Percentiles rank a stretch among this genome's conserved stretches.
Evolutionary conservation across 1,140 invertebrate genomes (phyloP).

Genomic region (Macrocentrus cingulum): DNA sequence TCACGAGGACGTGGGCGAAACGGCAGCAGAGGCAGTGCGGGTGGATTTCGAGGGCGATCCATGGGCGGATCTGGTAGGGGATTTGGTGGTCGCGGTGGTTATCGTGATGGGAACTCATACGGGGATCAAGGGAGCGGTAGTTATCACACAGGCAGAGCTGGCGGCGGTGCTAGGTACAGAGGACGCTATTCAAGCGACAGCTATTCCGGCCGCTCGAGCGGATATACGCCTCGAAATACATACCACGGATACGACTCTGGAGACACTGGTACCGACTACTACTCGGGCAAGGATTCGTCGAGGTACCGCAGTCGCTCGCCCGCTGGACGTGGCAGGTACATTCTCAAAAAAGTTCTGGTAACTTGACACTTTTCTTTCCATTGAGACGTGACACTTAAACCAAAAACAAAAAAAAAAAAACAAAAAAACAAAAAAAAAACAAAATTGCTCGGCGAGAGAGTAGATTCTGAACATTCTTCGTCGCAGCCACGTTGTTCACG

Average conservation of each 20-base stretch:
- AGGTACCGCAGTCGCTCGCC: slow-evolving; percentile 62
- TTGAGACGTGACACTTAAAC: no score
- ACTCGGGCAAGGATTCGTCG: slow-evolving; percentile 54
- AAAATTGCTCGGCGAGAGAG: no score
- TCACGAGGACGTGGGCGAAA: slow-evolving; percentile 70
- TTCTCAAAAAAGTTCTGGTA: slow-evolving; percentile 33
- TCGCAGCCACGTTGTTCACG: no score
- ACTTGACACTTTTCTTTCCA: not conserved
- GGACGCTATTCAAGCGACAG: slow-evolving; percentile 35
- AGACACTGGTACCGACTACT: slow-evolving; percentile 49
- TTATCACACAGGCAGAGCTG: slow-evolving; percentile 55
- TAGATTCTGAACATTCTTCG: no score
- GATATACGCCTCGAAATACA: slow-evolving; percentile 51
- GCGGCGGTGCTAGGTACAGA: slow-evolving; percentile 50
- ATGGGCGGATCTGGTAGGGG: slow-evolving; percentile 58
- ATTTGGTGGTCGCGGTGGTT: slow-evolving; percentile 44
- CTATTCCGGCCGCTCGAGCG: slow-evolving; percentile 33
- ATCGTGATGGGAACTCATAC: slow-evolving; percentile 56
- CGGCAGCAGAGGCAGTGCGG: slow-evolving; percentile 57
- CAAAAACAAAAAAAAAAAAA: no score
- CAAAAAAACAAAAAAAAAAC: no score
- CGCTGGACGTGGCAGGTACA: slow-evolving; percentile 60
- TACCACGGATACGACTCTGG: slow-evolving; percentile 49
- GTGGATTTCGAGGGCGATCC: slow-evolving; percentile 59
- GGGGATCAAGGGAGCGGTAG: slow-evolving; percentile 54